Percentiles rank a stretch among this genome's conserved stretches.
phyloP scores from a whole-genome alignment of 1,140 invertebrate species.

The Lasioglossum baleicum region DNA sequence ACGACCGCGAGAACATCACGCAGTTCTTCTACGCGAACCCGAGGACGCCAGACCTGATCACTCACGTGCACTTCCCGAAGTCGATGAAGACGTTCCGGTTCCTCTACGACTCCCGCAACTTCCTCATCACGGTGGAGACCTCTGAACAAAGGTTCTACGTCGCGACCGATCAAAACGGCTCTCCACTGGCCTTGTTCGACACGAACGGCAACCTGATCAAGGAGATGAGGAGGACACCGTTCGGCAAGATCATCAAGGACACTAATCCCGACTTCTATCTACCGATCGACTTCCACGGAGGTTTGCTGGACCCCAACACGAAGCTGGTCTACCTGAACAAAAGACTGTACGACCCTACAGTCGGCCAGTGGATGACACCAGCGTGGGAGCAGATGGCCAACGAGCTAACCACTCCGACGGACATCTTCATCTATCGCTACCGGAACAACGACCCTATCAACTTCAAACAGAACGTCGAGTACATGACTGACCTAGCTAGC shows the following conservation, averaged over 20 bases:
- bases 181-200: slow-evolving; percentile 94
- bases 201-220: slow-evolving; percentile 94
- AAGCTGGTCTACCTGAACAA: slow-evolving; percentile 91
- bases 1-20: slow-evolving; percentile 94
- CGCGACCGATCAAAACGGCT: slow-evolving; percentile 95
- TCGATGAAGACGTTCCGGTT: slow-evolving; percentile 89
- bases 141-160: slow-evolving; percentile 93
- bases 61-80: slow-evolving; percentile 95
- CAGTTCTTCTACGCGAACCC: slow-evolving; percentile 97
- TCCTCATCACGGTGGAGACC: slow-evolving; percentile 90
- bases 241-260: slow-evolving; percentile 93
- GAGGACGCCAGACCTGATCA: slow-evolving; percentile 88
- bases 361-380: slow-evolving; percentile 97
- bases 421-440: slow-evolving; percentile 95
- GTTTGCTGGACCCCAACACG: slow-evolving; percentile 90
- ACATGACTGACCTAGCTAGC: slow-evolving; percentile 90
- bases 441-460: slow-evolving; percentile 96
- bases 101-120: slow-evolving; percentile 92
- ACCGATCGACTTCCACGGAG: slow-evolving; percentile 95
- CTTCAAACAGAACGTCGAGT: slow-evolving; percentile 85
- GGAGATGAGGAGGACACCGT: slow-evolving; percentile 93
- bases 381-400: slow-evolving; percentile 93
- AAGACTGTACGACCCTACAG: slow-evolving; percentile 93
- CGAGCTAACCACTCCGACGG: slow-evolving; percentile 89
- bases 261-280: slow-evolving; percentile 95